Percentiles rank a stretch among this genome's conserved stretches.
Conservation (phyloP, 2,888 invertebrate species). For the Bellardia pandia region DNA sequence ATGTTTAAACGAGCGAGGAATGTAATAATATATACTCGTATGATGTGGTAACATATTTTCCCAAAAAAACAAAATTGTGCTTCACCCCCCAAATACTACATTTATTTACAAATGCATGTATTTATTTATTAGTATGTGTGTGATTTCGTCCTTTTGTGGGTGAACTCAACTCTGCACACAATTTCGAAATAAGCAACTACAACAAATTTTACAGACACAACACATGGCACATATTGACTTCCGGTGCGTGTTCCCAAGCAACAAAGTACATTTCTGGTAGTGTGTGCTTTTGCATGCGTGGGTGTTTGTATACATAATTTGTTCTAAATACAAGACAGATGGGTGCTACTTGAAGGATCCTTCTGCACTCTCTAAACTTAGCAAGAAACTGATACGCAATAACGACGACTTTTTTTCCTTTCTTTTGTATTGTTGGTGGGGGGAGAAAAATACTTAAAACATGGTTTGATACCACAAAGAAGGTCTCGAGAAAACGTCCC, state of each 20-base stretch:
- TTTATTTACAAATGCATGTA: neutral
- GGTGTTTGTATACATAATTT: neutral
- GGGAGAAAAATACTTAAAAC: constrained; percentile 35
- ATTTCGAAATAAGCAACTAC: constrained; percentile 70
- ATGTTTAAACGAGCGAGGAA: constrained; percentile 65
- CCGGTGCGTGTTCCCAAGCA: constrained; percentile 78
- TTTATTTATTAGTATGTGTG: neutral
- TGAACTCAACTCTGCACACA: constrained; percentile 56
- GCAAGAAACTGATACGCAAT: constrained; percentile 47
- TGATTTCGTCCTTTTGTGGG: constrained; percentile 25
- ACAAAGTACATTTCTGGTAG: neutral
- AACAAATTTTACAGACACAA: constrained; percentile 75
- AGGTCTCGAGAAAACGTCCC: constrained; percentile 27
- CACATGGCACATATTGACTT: constrained; percentile 80
- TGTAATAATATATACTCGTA: constrained; percentile 76
- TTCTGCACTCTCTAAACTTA: constrained; percentile 51
- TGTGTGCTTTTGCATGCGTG: constrained; percentile 25
- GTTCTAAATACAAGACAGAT: constrained; percentile 52
- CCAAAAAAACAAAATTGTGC: constrained; percentile 57
- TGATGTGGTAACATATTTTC: constrained; percentile 80
- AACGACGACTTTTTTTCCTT: constrained; percentile 9
- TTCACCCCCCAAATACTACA: constrained; percentile 34
- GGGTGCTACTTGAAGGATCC: constrained; percentile 63
- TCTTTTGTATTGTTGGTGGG: constrained; percentile 8
- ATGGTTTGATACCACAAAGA: constrained; percentile 44